Base-by-base conservation (phyloP, 1,140 invertebrate genomes). In the Phenacoccus solenopsis region DNA sequence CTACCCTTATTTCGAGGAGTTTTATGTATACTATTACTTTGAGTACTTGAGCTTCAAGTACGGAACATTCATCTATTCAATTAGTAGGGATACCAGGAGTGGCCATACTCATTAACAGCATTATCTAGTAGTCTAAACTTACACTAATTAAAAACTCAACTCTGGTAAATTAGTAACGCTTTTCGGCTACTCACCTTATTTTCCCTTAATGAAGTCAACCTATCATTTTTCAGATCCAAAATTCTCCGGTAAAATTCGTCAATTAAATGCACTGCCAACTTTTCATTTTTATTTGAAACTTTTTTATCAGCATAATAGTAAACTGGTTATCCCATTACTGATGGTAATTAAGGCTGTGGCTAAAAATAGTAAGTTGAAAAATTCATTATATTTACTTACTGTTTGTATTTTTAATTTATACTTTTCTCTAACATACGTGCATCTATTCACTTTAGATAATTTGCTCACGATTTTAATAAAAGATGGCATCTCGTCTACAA, bases 301-400 rank as follows among this genome's bases (percentile, higher is more conserved):
- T n/a, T 80, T 86, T 75, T 84, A 82, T 71, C 84, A 82, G 35
- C 82, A 86, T 74, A 82, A 81, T 71, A 64, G 59, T 20, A 83
- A 84, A 75, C 77, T 83, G 5, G 76, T 87, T 28, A 80, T 85
- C 71, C 85, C 86, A 7, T 74, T 87, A 22, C 76, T 88, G 28
- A 80, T 85, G 67, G 84, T 87, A 20, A 81, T 87, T 72, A 86
- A 85, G 77, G 81, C 82, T 75, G 77, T 87, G 12, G 79, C 84
- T 12, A 86, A 84, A 77, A 86, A 85, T 74, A 75, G 85, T 87
- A 80, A 83, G 82, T 78, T 25, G n/a, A n/a, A n/a, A 64, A 70
- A 10, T 12, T 25, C 12, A 20, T 56, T 67, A 73, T 49, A 71
- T 69, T 70, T 74, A 73, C 32, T 38, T n/a, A n/a, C n/a, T n/a